Evolutionary conservation across 2,888 invertebrate genomes (phyloP).

Genomic region (Ophion costatus): DNA sequence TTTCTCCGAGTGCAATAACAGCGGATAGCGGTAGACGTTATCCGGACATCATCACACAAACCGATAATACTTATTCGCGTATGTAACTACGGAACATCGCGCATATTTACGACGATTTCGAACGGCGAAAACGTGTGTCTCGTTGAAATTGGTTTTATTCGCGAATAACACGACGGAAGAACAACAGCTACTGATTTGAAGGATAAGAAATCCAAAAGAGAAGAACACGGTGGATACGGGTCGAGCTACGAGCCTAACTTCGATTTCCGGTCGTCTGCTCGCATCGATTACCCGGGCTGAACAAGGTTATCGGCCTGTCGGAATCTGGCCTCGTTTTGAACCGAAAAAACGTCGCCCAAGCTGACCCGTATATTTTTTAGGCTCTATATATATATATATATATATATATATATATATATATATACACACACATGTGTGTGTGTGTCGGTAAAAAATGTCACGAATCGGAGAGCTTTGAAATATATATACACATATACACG

Average conservation of each 20-base stretch:
- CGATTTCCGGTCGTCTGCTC: conserved; percentile 3
- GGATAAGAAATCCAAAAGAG: not conserved
- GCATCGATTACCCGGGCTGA: not conserved
- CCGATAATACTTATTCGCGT: conserved; percentile 58
- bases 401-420: conserved; percentile 61
- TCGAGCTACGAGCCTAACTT: not conserved
- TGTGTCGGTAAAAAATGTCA: conserved; percentile 54
- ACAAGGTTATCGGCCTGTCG: too few relatives aligned
- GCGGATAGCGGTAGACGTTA: conserved; percentile 46
- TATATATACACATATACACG: conserved; percentile 28
- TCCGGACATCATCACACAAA: conserved; percentile 54
- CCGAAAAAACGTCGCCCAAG: conserved; percentile 31
- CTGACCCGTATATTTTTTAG: conserved; percentile 44
- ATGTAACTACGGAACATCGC: conserved; percentile 43
- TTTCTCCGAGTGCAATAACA: conserved; percentile 47
- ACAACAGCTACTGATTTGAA: not conserved
- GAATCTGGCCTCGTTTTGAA: conserved; percentile 6
- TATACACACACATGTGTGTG: too few relatives aligned
- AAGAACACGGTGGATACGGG: not conserved
- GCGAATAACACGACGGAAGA: conserved; percentile 25
- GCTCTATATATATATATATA: conserved; percentile 60
- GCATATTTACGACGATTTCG: conserved; percentile 28
- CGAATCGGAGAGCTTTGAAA: conserved; percentile 54
- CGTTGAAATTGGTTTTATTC: conserved; percentile 43
- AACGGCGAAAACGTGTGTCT: conserved; percentile 47